Evolutionary conservation across 2,888 invertebrate genomes (phyloP), one percentile per base, ranked within the genome.

Genomic region (Philhelius pedissequus): DNA sequence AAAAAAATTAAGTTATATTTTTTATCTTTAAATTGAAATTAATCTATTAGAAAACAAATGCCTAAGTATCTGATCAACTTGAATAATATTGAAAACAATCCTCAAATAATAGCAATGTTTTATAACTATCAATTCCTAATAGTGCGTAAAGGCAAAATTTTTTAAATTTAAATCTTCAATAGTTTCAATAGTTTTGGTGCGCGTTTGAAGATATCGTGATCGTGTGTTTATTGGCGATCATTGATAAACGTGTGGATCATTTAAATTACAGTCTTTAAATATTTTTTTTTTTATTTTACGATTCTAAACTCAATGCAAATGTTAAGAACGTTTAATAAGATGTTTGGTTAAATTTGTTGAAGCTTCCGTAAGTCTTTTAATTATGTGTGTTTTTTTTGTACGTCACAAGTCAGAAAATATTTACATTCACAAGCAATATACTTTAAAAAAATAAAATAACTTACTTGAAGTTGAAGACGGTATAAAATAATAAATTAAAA

Each of bases 231-330:
- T n/a, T n/a, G n/a, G 66, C 60, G 77, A 68, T 76, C 54, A 40
- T 40, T 32, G 48, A 25, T 13, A 74, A 66, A 83, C 82, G 82
- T 78, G 82, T 62, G 48, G n/a, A 25, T 22, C 73, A 77, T 82
- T 68, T 30, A 73, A 78, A 82, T 73, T 69, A 62, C 62, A 66
- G 7, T 54, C 7, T 71, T 81, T 35, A 70, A 76, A 2, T 20
- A 5, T 45, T 30, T 18, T 11, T 70, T 43, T 43, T 30, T 27
- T 13, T n/a, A n/a, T n/a, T 76, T 66, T 45, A 71, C 35, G 56
- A 71, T 58, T 70, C 35, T 43, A 18, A 52, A 45, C 20, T 30
- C 54, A 22, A 30, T 48, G 58, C 25, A 54, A 32, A 62, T 48
- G 27, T 54, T 18, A 32, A 20, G 5, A 52, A 22, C 32, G 60